Conservation (phyloP, 2,888 invertebrate species). For the Eupithecia inturbata region DNA sequence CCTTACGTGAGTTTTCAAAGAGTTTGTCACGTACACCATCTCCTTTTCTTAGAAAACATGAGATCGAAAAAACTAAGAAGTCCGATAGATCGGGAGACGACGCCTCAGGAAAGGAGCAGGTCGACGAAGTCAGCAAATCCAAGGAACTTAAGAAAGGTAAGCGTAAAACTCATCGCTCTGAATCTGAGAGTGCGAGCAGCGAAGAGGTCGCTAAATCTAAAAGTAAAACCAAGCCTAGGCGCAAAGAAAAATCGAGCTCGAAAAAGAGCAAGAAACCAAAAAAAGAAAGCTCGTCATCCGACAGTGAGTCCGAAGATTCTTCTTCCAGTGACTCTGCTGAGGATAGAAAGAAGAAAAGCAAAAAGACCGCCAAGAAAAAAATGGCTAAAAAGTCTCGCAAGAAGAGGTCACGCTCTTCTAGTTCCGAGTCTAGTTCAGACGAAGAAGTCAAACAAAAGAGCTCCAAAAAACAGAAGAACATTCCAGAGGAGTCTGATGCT, state of each 20-base stretch:
- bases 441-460: slow-evolving; percentile 79
- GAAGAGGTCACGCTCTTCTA: slow-evolving; percentile 77
- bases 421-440: slow-evolving; percentile 81
- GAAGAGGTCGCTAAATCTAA: slow-evolving; percentile 75
- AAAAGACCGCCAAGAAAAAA: slow-evolving; percentile 77
- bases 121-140: slow-evolving; percentile 62
- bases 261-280: slow-evolving; percentile 82
- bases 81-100: slow-evolving; percentile 74
- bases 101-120: slow-evolving; percentile 77
- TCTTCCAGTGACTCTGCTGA: slow-evolving; percentile 81
- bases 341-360: slow-evolving; percentile 80
- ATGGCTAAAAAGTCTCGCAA: slow-evolving; percentile 77
- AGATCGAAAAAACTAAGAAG: slow-evolving; percentile 80
- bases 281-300: slow-evolving; percentile 78
- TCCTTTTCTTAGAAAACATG: slow-evolving; percentile 90
- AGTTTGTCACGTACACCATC: slow-evolving; percentile 94
- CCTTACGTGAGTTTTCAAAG: slow-evolving; percentile 85
- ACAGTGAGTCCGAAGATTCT: slow-evolving; percentile 80
- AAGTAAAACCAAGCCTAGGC: slow-evolving; percentile 74
- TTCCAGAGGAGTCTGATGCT: slow-evolving; percentile 76
- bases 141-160: slow-evolving; percentile 74
- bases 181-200: slow-evolving; percentile 78
- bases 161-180: slow-evolving; percentile 81
- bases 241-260: slow-evolving; percentile 83
- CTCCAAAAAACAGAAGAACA: slow-evolving; percentile 79